Evolutionary conservation across 2,113 vertebrate species (phyloP).

Genomic region (Oryctolagus cuniculus): mOryCun1.1 NC_091448.1:41861501-41862000

Average conservation of each 20-base stretch:
- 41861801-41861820: not conserved
- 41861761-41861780: not conserved
- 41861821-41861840: not conserved
- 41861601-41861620: not conserved
- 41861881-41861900: no score
- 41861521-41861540: not conserved
- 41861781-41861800: not conserved
- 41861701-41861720: not conserved
- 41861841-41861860: no score
- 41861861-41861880: no score
- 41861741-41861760: not conserved
- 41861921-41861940: no score
- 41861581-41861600: not conserved
- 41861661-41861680: not conserved
- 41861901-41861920: no score
- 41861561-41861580: constrained; percentile 14
- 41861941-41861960: no score
- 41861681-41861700: not conserved
- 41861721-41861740: not conserved
- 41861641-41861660: not conserved
- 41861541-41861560: constrained; percentile 11
- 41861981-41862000: not conserved
- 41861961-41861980: no score
- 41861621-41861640: not conserved
- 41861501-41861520: not conserved